These are phyloP conservation scores for Sylvia borin DNA, from an alignment of 2,797 vertebrate species.

Conservation along the genomic window DNA sequence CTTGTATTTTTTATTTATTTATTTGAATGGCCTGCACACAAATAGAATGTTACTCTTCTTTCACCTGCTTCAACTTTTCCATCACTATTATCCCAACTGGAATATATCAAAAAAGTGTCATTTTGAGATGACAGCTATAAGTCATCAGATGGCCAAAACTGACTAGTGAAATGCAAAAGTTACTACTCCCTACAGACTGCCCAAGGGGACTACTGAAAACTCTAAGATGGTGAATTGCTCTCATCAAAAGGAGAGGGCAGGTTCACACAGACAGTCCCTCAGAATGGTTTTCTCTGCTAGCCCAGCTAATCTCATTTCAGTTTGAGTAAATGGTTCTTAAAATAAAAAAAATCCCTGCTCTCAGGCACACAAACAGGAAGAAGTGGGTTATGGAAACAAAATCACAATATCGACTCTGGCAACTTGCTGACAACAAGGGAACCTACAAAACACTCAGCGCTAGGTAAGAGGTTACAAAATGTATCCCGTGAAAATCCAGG, in stretches of 20 bases:
- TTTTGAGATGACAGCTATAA: neutral
- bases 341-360: neutral
- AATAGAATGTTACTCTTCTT: neutral
- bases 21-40: neutral
- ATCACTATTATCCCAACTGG: neutral
- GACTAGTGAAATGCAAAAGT: neutral
- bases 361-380: neutral
- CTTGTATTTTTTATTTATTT: neutral
- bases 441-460: accelerated
- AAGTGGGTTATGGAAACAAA: neutral
- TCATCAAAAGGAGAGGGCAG: neutral
- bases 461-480: neutral
- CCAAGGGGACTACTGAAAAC: neutral
- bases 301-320: neutral
- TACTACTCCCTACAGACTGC: neutral
- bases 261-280: neutral
- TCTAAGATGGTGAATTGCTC: neutral
- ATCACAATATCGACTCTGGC: neutral
- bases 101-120: neutral
- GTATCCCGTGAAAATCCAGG: neutral
- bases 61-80: neutral
- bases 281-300: neutral
- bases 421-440: neutral
- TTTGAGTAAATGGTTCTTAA: neutral
- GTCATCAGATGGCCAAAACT: neutral